Evolutionary conservation across 1,140 invertebrate genomes (phyloP), one percentile per base, ranked within the genome.

Genomic region (Papilio helenus): DNA sequence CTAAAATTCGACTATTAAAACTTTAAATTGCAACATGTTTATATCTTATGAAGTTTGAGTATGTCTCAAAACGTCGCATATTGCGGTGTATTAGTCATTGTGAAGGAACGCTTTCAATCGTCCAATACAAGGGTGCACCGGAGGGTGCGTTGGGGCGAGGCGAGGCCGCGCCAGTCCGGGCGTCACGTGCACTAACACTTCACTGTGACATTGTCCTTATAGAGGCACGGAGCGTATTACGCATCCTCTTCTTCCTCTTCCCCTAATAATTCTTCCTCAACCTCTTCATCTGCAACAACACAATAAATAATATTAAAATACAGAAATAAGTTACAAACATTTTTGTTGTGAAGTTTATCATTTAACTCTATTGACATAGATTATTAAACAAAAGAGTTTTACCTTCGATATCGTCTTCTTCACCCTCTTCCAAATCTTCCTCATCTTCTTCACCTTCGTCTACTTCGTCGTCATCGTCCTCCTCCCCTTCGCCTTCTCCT

Each of bases 391-490:
- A 29, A 12, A 29, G 5, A 68, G 18, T 95, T 93, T 96, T 95
- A 80, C 95, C 96, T 86, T 97, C 96, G 86, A 97, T 94, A 87
- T 97, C 96, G 84, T 97, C 96, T 55, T 97, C 96, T 82, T 97
- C 96, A 74, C 95, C 96, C 88, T 97, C 96, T 26, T 95, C 96
- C 83, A 96, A 91, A 83, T 96, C 96, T 34, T 96, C 96, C 26
- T 96, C 96, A 29, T 96, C 96, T 26, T 96, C 96, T 9, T 97
- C 96, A 23, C 96, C 97, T 77, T 96, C 96, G 79, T 95, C 95
- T 14, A 92, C 95, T 65, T 95, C 95, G 16, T 93, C 95, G 84
- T 95, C 95, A 72, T 96, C 95, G 42, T 96, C 95, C 72, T 96
- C 95, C 18, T 95, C 95, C 9, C 93, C 92, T 49, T 95, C 95